Percentiles rank a stretch among this genome's conserved stretches.
phyloP scores from a whole-genome alignment of 2,113 vertebrate species.

The Ptyas mucosa region DNA sequence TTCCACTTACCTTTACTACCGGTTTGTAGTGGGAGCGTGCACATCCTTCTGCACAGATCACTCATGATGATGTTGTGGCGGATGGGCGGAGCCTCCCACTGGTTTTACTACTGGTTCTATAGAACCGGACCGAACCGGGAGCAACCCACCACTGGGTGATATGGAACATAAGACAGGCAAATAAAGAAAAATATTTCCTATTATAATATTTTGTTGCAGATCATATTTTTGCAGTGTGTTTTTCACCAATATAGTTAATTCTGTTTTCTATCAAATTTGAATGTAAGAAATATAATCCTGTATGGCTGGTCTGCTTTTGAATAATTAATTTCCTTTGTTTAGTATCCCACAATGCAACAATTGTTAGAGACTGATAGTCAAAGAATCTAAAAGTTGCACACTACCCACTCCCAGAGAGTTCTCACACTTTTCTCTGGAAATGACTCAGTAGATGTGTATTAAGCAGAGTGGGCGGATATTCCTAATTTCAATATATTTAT shows the following conservation, averaged over 20 bases:
- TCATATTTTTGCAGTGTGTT: background rate
- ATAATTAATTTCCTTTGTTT: conserved; percentile 29
- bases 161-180: background rate
- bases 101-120: too few species aligned
- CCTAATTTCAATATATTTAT: conserved; percentile 47
- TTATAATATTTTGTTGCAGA: background rate
- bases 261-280: background rate
- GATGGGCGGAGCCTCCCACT: too few species aligned
- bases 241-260: background rate
- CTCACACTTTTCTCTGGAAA: conserved; percentile 44
- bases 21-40: too few species aligned
- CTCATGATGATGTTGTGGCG: too few species aligned
- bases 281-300: background rate
- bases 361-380: conserved; percentile 43
- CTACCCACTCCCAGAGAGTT: conserved; percentile 54
- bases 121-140: too few species aligned
- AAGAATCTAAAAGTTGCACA: conserved; percentile 44
- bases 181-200: background rate
- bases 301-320: background rate
- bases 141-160: too few species aligned
- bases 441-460: conserved; percentile 55
- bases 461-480: conserved; percentile 48
- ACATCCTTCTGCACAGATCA: too few species aligned
- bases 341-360: conserved; percentile 41
- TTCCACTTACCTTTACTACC: too few species aligned